These are phyloP conservation scores for Otus sunia DNA, from an alignment of 2,113 vertebrate genomes.

Conservation along the genomic window DNA sequence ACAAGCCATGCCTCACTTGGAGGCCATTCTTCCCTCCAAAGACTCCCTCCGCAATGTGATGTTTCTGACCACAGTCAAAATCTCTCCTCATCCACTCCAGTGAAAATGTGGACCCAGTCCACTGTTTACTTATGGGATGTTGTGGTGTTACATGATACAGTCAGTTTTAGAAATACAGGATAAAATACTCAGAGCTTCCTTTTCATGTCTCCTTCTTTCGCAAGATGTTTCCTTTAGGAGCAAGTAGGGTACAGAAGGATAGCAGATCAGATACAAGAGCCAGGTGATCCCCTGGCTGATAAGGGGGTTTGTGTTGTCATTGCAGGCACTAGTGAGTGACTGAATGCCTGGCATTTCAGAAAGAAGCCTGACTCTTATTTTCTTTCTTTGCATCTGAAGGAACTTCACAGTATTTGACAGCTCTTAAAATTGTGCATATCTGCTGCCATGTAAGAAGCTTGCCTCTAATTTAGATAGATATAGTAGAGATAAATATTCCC, in stretches of 20 bases:
- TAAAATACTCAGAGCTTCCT: neutral
- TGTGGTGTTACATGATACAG: neutral
- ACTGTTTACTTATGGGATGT: neutral
- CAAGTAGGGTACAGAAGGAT: constrained; percentile 1
- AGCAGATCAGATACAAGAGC: neutral
- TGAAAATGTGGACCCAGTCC: neutral
- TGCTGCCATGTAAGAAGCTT: constrained; percentile 47
- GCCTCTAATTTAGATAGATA: constrained; percentile 53
- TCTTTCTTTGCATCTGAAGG: constrained; percentile 4
- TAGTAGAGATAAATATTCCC: constrained; percentile 28
- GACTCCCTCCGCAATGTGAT: neutral
- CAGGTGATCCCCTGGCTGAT: constrained; percentile 33
- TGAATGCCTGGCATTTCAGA: constrained; percentile 29
- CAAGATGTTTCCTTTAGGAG: constrained; percentile 23
- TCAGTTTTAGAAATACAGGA: neutral
- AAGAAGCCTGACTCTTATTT: constrained; percentile 22
- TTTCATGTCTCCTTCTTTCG: neutral
- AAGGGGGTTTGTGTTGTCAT: neutral
- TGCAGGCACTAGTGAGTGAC: neutral
- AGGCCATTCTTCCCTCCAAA: neutral
- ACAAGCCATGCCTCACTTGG: neutral
- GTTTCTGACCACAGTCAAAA: neutral
- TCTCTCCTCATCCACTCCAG: neutral
- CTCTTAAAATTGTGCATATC: constrained; percentile 45
- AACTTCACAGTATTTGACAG: constrained; percentile 32